These are phyloP conservation scores for Melospiza melodia DNA, from an alignment of 2,113 vertebrate genomes.

Conservation along the genomic window DNA sequence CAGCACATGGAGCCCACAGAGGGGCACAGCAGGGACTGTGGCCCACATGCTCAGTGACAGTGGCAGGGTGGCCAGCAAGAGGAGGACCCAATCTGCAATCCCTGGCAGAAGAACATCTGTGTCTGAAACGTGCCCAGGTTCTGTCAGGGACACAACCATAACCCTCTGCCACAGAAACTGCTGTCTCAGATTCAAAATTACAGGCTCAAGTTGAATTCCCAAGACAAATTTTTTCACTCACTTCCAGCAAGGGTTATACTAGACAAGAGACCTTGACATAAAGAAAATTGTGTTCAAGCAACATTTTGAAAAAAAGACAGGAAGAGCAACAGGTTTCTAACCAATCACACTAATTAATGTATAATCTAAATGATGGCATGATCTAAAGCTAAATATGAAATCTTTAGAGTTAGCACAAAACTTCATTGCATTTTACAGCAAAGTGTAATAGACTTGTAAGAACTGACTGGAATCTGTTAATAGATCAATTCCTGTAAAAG, in stretches of 20 bases:
- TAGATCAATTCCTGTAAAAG: background rate
- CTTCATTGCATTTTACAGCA: background rate
- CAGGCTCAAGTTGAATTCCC: background rate
- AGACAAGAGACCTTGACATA: background rate
- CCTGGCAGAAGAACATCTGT: background rate
- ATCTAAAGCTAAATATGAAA: background rate
- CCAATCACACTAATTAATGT: background rate
- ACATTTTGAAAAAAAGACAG: background rate
- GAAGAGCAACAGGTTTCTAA: background rate
- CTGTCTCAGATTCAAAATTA: background rate
- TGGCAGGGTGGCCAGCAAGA: background rate
- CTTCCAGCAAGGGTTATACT: background rate
- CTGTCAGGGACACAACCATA: background rate
- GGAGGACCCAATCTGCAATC: background rate
- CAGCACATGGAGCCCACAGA: rapidly evolving
- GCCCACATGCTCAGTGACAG: too few species aligned
- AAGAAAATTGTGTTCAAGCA: background rate
- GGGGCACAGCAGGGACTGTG: background rate
- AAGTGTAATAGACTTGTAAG: background rate
- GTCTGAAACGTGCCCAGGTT: background rate
- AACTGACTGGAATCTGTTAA: background rate
- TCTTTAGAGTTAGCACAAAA: background rate
- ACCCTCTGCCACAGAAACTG: background rate
- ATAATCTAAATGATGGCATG: background rate
- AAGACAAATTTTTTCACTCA: background rate